phyloP scores from a whole-genome alignment of 2,888 invertebrate species.

The Sarcophaga caerulescens region DNA sequence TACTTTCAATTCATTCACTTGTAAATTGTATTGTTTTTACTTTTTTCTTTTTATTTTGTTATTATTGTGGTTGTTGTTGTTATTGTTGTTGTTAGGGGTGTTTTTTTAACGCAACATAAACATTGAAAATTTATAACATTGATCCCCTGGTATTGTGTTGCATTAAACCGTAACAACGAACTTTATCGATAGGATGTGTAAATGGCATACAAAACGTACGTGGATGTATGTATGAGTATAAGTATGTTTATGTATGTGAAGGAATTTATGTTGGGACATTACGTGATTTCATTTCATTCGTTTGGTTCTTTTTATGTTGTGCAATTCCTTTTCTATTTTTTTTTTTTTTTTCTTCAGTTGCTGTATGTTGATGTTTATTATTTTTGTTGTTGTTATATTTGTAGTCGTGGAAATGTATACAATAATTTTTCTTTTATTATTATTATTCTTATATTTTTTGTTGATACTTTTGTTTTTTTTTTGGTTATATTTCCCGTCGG shows the following conservation, averaged over 20 bases:
- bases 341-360: neutral
- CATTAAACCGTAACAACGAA: neutral
- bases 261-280: constrained; percentile 59
- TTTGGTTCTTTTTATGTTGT: constrained; percentile 15
- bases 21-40: constrained; percentile 11
- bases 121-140: constrained; percentile 50
- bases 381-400: neutral
- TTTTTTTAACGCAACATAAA: constrained; percentile 32
- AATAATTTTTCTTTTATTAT: constrained; percentile 16
- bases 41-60: neutral
- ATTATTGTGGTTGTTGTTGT: neutral
- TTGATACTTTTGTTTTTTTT: constrained; percentile 22
- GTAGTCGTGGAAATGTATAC: neutral
- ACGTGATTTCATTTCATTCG: constrained; percentile 56
- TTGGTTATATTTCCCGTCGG: constrained; percentile 51
- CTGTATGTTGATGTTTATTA: constrained; percentile 5
- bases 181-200: too few species aligned
- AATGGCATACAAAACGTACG: neutral
- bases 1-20: neutral
- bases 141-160: constrained; percentile 29
- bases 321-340: neutral
- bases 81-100: constrained; percentile 4
- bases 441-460: neutral
- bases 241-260: constrained; percentile 16
- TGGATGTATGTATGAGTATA: neutral